A percentile compares a stretch with the other conserved stretches of the same genome.
phyloP scores from a whole-genome alignment of 2,888 invertebrate genomes.

The Heliconius aoede region DNA sequence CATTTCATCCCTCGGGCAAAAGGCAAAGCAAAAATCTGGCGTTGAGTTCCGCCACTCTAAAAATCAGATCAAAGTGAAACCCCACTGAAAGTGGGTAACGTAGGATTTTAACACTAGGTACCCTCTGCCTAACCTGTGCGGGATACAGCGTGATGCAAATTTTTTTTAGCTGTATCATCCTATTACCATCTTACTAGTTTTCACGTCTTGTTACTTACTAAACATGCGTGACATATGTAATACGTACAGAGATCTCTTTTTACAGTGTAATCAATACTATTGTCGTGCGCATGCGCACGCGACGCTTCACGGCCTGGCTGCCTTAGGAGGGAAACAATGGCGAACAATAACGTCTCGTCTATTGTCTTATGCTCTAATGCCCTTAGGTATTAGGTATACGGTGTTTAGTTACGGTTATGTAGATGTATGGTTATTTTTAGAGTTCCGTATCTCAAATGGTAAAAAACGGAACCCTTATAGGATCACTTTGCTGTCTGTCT shows the following conservation, averaged over 20 bases:
- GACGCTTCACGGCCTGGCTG: constrained; percentile 37
- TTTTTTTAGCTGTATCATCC: too few species aligned
- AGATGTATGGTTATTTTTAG: background rate
- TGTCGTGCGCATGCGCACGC: constrained; percentile 36
- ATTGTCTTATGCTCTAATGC: constrained; percentile 32
- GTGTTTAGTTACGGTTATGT: constrained; percentile 19
- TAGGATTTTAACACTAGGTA: background rate
- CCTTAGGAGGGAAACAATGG: constrained; percentile 28
- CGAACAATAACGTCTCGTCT: constrained; percentile 36
- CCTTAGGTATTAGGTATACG: constrained; percentile 9
- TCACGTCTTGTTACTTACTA: background rate
- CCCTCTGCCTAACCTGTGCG: background rate
- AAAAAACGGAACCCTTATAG: too few species aligned
- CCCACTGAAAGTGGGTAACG: background rate
- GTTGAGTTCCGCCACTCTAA: background rate
- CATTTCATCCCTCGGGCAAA: too few species aligned
- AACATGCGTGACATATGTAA: constrained; percentile 7
- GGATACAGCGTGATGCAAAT: background rate
- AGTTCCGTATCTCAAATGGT: too few species aligned
- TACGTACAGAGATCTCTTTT: constrained; percentile 13
- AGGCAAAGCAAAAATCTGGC: background rate
- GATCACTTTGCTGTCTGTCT: too few species aligned
- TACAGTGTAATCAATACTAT: constrained; percentile 32
- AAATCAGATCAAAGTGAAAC: too few species aligned
- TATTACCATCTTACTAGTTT: background rate